Percentiles rank a stretch among this genome's conserved stretches.
phyloP scores from a whole-genome alignment of 2,888 invertebrate species.

The Sesia apiformis region DNA sequence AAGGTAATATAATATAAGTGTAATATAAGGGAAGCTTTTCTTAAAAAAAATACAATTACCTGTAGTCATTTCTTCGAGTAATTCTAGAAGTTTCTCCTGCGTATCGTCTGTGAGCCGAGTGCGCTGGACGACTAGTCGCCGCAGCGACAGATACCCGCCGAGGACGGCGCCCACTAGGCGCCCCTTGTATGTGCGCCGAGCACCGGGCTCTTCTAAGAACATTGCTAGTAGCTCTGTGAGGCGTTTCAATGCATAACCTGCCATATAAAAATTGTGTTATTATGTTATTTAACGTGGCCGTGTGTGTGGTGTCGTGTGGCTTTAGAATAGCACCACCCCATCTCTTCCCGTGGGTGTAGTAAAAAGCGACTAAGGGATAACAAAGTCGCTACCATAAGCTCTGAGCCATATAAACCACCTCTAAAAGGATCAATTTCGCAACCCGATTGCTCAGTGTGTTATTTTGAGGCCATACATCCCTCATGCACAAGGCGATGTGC shows the following conservation, averaged over 20 bases:
- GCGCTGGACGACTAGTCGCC: slow-evolving; percentile 93
- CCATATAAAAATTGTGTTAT: background rate
- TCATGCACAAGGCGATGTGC: no score
- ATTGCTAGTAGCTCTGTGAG: slow-evolving; percentile 90
- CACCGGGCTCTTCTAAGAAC: slow-evolving; percentile 90
- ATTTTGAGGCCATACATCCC: no score
- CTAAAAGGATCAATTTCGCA: no score
- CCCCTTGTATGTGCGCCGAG: slow-evolving; percentile 92
- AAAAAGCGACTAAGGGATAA: no score
- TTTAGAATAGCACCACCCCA: no score
- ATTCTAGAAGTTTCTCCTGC: slow-evolving; percentile 93
- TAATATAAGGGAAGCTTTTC: background rate
- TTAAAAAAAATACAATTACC: slow-evolving; percentile 51
- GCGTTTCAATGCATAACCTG: slow-evolving; percentile 91
- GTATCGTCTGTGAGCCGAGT: slow-evolving; percentile 97
- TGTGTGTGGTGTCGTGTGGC: no score
- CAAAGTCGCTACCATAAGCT: no score
- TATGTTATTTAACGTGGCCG: no score
- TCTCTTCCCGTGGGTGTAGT: no score
- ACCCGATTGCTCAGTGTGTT: no score
- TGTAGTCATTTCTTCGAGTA: slow-evolving; percentile 96
- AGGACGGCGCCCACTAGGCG: slow-evolving; percentile 91
- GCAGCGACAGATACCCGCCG: slow-evolving; percentile 93
- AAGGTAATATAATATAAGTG: no score
- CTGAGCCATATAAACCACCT: no score